Evolutionary conservation across 2,888 invertebrate genomes (phyloP).

Genomic region (Drosophila borborema): DNA sequence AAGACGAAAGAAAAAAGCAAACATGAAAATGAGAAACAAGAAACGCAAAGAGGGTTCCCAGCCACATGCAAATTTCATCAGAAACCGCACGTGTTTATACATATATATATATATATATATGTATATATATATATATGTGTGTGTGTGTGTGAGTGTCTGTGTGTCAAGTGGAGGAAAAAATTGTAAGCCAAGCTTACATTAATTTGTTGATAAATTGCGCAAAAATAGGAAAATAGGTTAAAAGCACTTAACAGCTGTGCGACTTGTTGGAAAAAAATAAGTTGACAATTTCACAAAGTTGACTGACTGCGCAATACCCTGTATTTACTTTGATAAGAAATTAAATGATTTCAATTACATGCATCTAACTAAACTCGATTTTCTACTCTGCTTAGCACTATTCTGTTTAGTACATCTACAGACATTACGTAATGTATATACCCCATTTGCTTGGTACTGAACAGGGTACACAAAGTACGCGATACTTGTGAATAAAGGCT

Average conservation of each 20-base stretch:
- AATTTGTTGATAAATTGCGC: constrained; percentile 77
- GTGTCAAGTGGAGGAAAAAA: constrained; percentile 50
- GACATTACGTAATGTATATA: no score
- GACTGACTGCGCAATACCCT: background rate
- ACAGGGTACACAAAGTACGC: background rate
- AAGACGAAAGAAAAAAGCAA: constrained; percentile 12
- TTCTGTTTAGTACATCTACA: no score
- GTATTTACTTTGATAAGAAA: no score
- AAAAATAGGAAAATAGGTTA: constrained; percentile 73
- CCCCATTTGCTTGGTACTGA: background rate
- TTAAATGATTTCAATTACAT: no score
- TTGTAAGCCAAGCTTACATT: constrained; percentile 69
- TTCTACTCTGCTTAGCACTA: background rate
- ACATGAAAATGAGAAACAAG: constrained; percentile 45
- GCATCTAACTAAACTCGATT: no score
- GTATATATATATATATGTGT: constrained; percentile 5
- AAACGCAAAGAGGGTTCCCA: constrained; percentile 36
- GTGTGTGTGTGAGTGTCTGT: constrained; percentile 31
- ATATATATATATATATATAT: background rate
- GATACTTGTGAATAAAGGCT: background rate
- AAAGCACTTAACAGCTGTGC: constrained; percentile 66
- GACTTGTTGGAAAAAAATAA: constrained; percentile 14
- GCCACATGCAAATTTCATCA: constrained; percentile 69
- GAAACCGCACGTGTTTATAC: constrained; percentile 36
- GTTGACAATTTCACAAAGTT: constrained; percentile 4